Percentiles rank a stretch among this genome's conserved stretches.
These are phyloP conservation scores for Nerophis ophidion DNA, from an alignment of 2,113 vertebrate species.

Conservation along the genomic window DNA sequence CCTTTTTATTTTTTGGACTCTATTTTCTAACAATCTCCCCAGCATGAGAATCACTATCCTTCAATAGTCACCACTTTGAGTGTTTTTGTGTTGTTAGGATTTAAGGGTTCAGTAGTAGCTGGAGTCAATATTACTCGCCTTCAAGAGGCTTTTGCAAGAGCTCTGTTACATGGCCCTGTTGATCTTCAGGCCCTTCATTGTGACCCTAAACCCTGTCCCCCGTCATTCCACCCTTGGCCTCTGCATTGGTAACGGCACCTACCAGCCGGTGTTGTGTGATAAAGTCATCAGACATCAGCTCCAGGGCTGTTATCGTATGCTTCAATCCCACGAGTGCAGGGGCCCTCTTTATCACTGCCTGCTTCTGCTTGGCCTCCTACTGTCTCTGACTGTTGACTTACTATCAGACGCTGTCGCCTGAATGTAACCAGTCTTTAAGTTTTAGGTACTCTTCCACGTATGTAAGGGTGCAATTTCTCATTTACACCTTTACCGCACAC, in stretches of 20 bases:
- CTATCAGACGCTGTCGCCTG: constrained; percentile 40
- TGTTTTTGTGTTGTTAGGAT: background rate
- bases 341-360: constrained; percentile 64
- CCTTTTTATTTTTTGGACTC: background rate
- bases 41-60: background rate
- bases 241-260: constrained; percentile 17
- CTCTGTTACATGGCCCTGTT: constrained; percentile 14
- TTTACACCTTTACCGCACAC: constrained; percentile 13
- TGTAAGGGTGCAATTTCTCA: background rate
- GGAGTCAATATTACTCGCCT: background rate
- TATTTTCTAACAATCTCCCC: too few species aligned
- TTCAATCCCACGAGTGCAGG: constrained; percentile 55
- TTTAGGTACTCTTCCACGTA: background rate
- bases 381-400: constrained; percentile 41
- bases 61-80: background rate
- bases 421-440: constrained; percentile 12
- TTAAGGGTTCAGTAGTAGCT: constrained; percentile 9
- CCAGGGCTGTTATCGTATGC: constrained; percentile 56
- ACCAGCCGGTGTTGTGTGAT: constrained; percentile 48
- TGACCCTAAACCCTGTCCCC: constrained; percentile 10
- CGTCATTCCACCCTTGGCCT: constrained; percentile 18
- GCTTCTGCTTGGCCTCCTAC: constrained; percentile 50
- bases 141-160: constrained; percentile 3
- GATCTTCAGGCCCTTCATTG: constrained; percentile 12
- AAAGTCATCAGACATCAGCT: constrained; percentile 66